phyloP scores from a whole-genome alignment of 1,140 invertebrate genomes.

The Trachymyrmex septentrionalis region DNA sequence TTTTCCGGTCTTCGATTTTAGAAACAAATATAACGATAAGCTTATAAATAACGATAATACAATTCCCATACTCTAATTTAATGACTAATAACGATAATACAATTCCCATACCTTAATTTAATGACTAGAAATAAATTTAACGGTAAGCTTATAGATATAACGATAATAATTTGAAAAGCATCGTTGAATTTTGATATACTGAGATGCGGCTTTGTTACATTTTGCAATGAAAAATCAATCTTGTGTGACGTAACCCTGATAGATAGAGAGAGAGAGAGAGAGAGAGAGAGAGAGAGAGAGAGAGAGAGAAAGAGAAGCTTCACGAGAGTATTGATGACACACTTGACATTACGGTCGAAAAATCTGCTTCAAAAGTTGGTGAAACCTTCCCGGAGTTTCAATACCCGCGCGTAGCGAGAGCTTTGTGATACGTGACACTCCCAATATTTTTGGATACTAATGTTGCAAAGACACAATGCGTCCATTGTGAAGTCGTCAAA shows the following conservation, averaged over 20 bases:
- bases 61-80: no score
- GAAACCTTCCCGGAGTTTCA: not conserved
- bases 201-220: constrained; percentile 35
- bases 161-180: constrained; percentile 21
- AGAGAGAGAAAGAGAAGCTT: not conserved
- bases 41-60: not conserved
- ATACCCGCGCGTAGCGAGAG: constrained; percentile 1
- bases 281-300: no score
- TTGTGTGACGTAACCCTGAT: not conserved
- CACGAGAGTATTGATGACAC: constrained; percentile 47
- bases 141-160: not conserved
- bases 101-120: no score
- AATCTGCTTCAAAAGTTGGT: constrained; percentile 46
- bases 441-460: constrained; percentile 46
- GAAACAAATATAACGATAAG: constrained; percentile 7
- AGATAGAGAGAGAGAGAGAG: not conserved
- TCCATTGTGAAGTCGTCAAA: constrained; percentile 54
- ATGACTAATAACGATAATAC: no score
- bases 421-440: constrained; percentile 50
- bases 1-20: not conserved
- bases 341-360: constrained; percentile 50
- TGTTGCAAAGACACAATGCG: constrained; percentile 56
- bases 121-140: constrained; percentile 15
- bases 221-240: constrained; percentile 49
- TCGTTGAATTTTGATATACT: constrained; percentile 8